phyloP scores from a whole-genome alignment of 2,113 vertebrate genomes.

The Porphyrio hochstetteri region DNA sequence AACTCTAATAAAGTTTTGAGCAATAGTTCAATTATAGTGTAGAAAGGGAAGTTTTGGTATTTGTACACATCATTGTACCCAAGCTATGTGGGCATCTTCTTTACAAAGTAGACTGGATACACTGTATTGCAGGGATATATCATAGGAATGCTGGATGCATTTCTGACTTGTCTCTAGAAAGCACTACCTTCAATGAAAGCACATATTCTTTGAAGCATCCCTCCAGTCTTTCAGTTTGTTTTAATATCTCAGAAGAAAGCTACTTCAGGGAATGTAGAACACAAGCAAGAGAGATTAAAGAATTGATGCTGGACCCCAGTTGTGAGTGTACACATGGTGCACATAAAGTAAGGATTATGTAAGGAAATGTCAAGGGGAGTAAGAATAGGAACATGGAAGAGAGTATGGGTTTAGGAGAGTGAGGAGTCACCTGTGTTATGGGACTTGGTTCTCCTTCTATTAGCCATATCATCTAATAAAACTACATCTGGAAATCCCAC shows the following conservation, averaged over 20 bases:
- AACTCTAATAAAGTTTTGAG: background rate
- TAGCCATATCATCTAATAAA: background rate
- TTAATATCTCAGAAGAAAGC: background rate
- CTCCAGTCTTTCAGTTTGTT: background rate
- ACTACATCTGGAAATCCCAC: background rate
- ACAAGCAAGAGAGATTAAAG: background rate
- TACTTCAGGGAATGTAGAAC: background rate
- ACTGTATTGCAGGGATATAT: background rate
- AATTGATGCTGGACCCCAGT: background rate
- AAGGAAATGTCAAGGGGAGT: background rate
- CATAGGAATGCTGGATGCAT: background rate
- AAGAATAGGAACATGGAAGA: background rate
- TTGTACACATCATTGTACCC: background rate
- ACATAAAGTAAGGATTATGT: background rate
- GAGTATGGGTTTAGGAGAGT: background rate
- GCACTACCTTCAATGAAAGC: background rate
- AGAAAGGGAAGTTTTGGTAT: background rate
- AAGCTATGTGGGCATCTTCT: background rate
- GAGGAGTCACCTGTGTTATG: background rate
- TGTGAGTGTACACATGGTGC: background rate
- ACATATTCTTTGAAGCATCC: background rate
- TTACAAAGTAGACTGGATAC: background rate
- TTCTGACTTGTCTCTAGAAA: background rate
- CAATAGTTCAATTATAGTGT: accelerated
- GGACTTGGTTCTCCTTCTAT: background rate